Percentiles rank a stretch among this genome's conserved stretches.
Conservation (phyloP, 2,797 vertebrate genomes). For the Poliocrania exsul region DNA sequence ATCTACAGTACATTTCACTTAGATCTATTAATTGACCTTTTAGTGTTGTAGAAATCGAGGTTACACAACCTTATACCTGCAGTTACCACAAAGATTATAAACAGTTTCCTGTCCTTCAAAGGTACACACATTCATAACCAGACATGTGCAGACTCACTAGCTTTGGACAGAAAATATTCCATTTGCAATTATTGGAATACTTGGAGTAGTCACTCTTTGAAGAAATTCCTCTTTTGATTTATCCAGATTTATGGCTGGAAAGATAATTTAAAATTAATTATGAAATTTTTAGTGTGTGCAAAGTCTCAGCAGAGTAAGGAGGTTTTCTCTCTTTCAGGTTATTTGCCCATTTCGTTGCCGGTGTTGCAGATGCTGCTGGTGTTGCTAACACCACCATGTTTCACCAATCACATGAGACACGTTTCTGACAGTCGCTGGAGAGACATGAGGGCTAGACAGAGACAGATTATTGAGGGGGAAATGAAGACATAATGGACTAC, state of each 20-base stretch:
- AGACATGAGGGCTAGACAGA: not conserved
- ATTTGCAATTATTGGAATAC: not conserved
- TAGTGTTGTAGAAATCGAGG: not conserved
- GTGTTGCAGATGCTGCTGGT: not conserved
- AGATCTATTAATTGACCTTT: conserved; percentile 63
- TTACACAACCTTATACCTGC: not conserved
- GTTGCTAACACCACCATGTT: not conserved
- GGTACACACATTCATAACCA: not conserved
- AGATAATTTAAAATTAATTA: not conserved
- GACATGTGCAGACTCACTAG: not conserved
- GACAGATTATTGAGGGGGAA: not conserved
- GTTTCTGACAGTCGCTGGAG: not conserved
- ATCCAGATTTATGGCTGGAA: not conserved
- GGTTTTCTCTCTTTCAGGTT: not conserved
- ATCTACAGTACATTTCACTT: conserved; percentile 30
- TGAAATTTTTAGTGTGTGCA: not conserved
- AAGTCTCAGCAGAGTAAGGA: not conserved
- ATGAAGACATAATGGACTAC: not conserved
- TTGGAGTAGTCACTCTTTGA: not conserved
- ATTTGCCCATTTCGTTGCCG: not conserved
- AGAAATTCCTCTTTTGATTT: not conserved
- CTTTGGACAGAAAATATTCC: conserved; percentile 12
- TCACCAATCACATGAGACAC: not conserved
- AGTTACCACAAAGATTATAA: conserved; percentile 21
- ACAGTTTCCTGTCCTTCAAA: not conserved